Evolutionary conservation across 2,888 invertebrate species (phyloP).

Genomic region (Orthosia gothica): DNA sequence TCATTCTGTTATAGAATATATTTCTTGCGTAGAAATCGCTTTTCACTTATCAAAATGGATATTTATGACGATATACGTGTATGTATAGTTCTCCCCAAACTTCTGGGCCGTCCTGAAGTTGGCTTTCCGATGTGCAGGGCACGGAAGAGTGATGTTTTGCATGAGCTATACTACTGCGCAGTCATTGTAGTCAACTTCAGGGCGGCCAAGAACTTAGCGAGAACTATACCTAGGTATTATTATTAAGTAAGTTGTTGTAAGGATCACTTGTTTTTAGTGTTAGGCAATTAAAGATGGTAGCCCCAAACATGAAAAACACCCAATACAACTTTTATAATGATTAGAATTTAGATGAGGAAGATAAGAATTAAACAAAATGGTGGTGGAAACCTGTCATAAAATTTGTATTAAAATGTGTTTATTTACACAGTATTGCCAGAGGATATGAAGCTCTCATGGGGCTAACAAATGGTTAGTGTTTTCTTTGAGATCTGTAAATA

Average conservation of each 20-base stretch:
- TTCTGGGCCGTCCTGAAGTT: too few species aligned
- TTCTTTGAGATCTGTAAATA: conserved; percentile 8
- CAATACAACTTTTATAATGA: not conserved
- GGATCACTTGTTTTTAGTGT: not conserved
- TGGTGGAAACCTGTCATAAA: conserved; percentile 15
- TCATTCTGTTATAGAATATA: not conserved
- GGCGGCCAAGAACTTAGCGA: too few species aligned
- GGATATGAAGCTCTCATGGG: not conserved
- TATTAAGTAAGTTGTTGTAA: not conserved
- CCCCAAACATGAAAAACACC: not conserved
- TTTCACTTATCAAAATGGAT: not conserved
- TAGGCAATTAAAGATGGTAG: not conserved
- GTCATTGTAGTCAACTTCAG: too few species aligned
- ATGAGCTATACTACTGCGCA: too few species aligned
- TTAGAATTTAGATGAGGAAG: not conserved
- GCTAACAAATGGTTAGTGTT: conserved; percentile 4
- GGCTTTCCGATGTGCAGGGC: too few species aligned
- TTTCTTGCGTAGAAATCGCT: not conserved
- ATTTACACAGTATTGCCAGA: conserved; percentile 2
- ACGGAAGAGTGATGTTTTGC: too few species aligned
- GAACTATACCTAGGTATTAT: not conserved
- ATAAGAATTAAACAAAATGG: not conserved
- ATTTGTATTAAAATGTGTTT: not conserved
- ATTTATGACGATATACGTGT: not conserved
- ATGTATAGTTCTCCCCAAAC: too few species aligned